phyloP scores from a whole-genome alignment of 2,888 invertebrate genomes.

The Watsonalla cultraria region DNA sequence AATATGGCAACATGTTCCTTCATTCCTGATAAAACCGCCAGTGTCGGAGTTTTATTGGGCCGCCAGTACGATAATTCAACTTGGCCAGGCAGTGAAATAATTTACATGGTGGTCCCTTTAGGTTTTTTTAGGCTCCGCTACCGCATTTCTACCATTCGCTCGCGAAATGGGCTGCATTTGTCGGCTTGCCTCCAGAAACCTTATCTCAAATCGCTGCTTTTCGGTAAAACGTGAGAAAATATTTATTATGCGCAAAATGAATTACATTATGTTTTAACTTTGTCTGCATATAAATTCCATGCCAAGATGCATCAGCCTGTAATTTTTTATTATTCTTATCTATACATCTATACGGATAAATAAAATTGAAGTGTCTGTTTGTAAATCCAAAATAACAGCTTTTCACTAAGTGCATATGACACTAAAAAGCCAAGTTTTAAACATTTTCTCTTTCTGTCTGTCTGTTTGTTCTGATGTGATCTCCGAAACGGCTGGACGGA shows the following conservation, averaged over 20 bases:
- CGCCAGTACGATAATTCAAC: slow-evolving; percentile 65
- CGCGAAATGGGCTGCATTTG: slow-evolving; percentile 24
- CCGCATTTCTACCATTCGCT: slow-evolving; percentile 49
- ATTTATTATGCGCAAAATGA: slow-evolving; percentile 23
- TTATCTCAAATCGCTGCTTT: slow-evolving; percentile 31
- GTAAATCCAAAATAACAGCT: no score
- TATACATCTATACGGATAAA: no score
- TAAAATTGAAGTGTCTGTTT: no score
- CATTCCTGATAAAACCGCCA: slow-evolving; percentile 69
- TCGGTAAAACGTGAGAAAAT: slow-evolving; percentile 24
- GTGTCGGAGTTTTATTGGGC: slow-evolving; percentile 68
- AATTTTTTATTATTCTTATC: no score
- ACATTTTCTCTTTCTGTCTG: no score
- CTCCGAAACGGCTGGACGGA: no score
- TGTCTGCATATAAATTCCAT: slow-evolving; percentile 2
- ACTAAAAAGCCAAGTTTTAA: no score
- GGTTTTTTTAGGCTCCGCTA: slow-evolving; percentile 50
- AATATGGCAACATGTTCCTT: slow-evolving; percentile 69
- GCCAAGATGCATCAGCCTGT: no score
- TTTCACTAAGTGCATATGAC: no score
- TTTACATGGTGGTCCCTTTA: slow-evolving; percentile 67
- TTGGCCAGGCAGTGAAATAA: slow-evolving; percentile 60
- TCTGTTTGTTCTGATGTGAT: no score
- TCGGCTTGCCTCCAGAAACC: slow-evolving; percentile 20
- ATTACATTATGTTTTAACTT: slow-evolving; percentile 9